Conservation (phyloP, 2,888 invertebrate species). For the Aphidius colemani region DNA sequence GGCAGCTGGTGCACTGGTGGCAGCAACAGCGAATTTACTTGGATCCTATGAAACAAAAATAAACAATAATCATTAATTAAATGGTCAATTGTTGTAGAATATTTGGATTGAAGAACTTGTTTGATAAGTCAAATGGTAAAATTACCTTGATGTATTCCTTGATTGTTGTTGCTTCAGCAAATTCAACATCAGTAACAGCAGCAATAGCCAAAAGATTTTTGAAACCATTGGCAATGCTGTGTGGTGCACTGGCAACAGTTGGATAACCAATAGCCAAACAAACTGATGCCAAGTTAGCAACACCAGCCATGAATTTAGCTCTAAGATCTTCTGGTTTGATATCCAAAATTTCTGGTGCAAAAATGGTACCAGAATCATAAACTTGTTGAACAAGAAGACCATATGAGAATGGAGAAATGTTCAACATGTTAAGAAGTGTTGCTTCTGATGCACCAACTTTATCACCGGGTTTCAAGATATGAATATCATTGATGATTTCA, state of each 20-base stretch:
- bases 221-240: slow-evolving; percentile 97
- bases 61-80: neutral
- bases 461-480: slow-evolving; percentile 91
- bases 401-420: slow-evolving; percentile 99
- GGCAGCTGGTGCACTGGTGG: slow-evolving; percentile 62
- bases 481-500: slow-evolving; percentile 98
- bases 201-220: slow-evolving; percentile 97
- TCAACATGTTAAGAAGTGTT: slow-evolving; percentile 98
- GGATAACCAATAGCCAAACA: slow-evolving; percentile 95
- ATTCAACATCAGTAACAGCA: slow-evolving; percentile 93
- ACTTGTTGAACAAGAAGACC: slow-evolving; percentile 96
- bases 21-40: slow-evolving; percentile 84
- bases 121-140: neutral
- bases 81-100: neutral
- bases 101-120: no score
- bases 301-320: slow-evolving; percentile 88
- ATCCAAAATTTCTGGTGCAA: slow-evolving; percentile 95
- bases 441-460: slow-evolving; percentile 99
- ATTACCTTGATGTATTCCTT: slow-evolving; percentile 86
- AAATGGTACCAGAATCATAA: slow-evolving; percentile 97
- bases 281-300: slow-evolving; percentile 91
- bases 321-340: slow-evolving; percentile 96
- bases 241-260: slow-evolving; percentile 94
- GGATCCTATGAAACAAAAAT: slow-evolving; percentile 74
- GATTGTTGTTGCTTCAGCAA: slow-evolving; percentile 91